phyloP scores from a whole-genome alignment of 1,140 invertebrate genomes.

The Diploscapter pachys region DNA sequence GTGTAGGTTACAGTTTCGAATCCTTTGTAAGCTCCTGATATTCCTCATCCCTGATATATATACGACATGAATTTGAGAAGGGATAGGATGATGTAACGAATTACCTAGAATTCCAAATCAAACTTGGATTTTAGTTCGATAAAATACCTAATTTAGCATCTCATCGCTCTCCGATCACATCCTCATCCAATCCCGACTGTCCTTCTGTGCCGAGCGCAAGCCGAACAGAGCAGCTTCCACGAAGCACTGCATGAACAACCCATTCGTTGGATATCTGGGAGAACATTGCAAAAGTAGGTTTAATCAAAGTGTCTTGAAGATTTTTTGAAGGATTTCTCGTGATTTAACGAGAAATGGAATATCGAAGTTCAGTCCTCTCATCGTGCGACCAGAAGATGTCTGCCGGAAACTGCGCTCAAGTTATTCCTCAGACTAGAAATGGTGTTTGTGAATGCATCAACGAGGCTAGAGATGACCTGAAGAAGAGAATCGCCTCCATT shows the following conservation, averaged over 20 bases:
- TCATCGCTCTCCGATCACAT: conserved; percentile 58
- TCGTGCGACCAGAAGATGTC: conserved; percentile 44
- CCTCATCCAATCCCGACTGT: conserved; percentile 53
- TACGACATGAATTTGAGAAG: too few relatives aligned
- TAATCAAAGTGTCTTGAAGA: too few relatives aligned
- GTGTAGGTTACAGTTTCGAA: conserved; percentile 46
- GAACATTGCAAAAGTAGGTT: conserved; percentile 38
- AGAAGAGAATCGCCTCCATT: conserved; percentile 53
- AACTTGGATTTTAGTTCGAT: too few relatives aligned
- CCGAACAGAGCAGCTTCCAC: conserved; percentile 51
- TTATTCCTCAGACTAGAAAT: conserved; percentile 41
- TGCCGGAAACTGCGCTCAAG: conserved; percentile 27
- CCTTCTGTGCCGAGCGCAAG: conserved; percentile 58
- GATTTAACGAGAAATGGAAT: too few relatives aligned
- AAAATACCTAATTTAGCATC: conserved; percentile 38
- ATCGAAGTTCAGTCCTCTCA: conserved; percentile 34
- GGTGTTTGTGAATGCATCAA: conserved; percentile 56
- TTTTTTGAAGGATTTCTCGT: too few relatives aligned
- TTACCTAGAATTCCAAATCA: too few relatives aligned
- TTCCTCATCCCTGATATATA: too few relatives aligned
- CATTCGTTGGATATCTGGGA: conserved; percentile 49
- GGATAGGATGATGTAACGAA: too few relatives aligned
- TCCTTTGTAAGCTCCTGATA: background rate
- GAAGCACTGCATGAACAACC: conserved; percentile 45
- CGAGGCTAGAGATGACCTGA: conserved; percentile 54